Conservation (phyloP, 2,113 vertebrate species). For the Nyctereutes procyonoides region DNA sequence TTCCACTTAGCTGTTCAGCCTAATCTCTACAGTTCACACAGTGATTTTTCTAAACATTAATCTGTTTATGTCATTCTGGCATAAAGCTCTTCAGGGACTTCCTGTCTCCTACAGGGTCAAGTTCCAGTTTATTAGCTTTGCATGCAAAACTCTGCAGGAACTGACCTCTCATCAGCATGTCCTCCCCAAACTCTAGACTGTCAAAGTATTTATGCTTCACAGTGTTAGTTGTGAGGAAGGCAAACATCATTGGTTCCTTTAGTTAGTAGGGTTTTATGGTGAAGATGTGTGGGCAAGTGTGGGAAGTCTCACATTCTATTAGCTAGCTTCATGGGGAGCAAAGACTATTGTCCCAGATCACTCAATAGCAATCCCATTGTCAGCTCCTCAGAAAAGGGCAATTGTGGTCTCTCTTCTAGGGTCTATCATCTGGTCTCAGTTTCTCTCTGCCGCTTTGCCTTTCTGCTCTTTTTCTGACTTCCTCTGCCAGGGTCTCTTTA, state of each 20-base stretch:
- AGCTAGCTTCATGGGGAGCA: not conserved
- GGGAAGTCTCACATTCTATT: not conserved
- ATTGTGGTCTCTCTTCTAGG: not conserved
- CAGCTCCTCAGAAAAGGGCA: not conserved
- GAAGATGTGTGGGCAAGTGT: not conserved
- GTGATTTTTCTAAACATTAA: not conserved
- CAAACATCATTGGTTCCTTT: not conserved
- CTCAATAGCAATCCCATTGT: not conserved
- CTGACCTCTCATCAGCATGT: not conserved
- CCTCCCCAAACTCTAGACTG: not conserved
- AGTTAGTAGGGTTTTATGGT: not conserved
- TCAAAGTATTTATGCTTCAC: not conserved
- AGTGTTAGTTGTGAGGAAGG: not conserved
- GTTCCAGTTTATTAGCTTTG: not conserved
- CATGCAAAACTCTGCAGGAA: not conserved
- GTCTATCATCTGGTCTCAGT: not conserved
- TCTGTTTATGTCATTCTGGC: not conserved
- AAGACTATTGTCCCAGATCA: not conserved
- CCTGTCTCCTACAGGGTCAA: not conserved
- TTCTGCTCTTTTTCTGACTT: not conserved
- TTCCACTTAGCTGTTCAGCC: not conserved
- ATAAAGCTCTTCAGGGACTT: not conserved
- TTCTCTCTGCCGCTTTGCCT: not conserved
- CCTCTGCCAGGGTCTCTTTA: not conserved
- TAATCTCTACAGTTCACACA: not conserved